Base-by-base conservation (phyloP, 2,888 invertebrate genomes). In the Monoplex corrugatus region DNA sequence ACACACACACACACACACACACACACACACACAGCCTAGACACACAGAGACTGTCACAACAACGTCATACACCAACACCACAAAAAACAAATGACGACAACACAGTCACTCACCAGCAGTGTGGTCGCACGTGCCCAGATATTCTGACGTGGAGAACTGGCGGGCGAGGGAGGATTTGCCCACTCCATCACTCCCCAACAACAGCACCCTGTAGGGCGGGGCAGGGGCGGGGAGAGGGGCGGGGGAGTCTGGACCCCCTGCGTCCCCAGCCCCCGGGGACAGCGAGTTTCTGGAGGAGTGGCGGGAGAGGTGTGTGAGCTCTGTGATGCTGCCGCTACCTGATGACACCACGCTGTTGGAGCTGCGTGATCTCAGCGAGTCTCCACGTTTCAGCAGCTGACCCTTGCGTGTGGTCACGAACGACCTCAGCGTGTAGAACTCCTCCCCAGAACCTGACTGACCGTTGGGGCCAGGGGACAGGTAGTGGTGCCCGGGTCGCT, bases 321-420 rank as follows among this genome's bases (percentile, higher is more conserved):
- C 94, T 23, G 91, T 90, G 68, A 88, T 89, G 84, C 92, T 93
- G 40, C 97, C 97, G 95, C 97, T 98, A 35, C 94, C 95, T 1
- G 95, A 98, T 6, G 95, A 95, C 57, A 98, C 97, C 95, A 98
- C 98, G 95, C 98, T 98, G 5, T 98, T 98, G 72, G 32, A 32
- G 92, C 98, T 97, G 57, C 98, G 97, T 91, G 98, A 98, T 93
- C 98, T 97, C 90, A 99, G 97, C 13, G 98, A 98, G 96, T 99
- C 99, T 0, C 99, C 99, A 84, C 98, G 97, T 96, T 98, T 98
- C 90, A 99, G 97, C 83, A 99, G 98, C 84, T 98, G 97, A 32
- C 98, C 98, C 96, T 98, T 97, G 95, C 98, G 98, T 44, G 98
- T 98, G 94, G 98, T 98, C 94, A 98, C 98, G 96, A 99, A 99